Base-by-base conservation (phyloP, 2,113 vertebrate genomes). In the Aegotheles bennettii region DNA sequence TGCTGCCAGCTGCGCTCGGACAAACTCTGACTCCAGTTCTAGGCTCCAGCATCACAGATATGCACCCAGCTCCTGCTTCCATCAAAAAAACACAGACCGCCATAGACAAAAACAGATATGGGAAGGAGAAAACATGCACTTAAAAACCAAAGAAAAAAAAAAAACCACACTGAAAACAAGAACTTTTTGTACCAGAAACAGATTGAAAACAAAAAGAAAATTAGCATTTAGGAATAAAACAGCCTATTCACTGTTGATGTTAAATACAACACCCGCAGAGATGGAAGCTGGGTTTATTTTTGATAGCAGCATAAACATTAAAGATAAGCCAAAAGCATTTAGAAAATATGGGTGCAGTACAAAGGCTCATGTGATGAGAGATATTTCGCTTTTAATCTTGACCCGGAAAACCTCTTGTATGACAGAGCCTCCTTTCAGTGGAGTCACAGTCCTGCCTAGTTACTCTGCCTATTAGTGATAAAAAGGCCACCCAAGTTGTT, bases 261-360 rank as follows among this genome's bases (percentile, higher is more conserved):
- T 92, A 80, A 86, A 84, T 92, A 65, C 80, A 95, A 76, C 88
- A 96, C 96, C 92, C 86, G 3, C 80, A 57, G 93, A 94, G 94
- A 96, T 68, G 76, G 86, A 96, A 97, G 94, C 92, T 84, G 86
- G 28, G 88, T 96, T 97, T 96, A 95, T 96, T 97, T 96, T 92
- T 92, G 83, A 96, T 81, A 96, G 93, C 73, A 94, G 86, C 61
- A 93, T 53, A 94, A 96, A 96, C 95, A 95, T 54, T 96, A 92
- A 87, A 95, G 90, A 94, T 90, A 95, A 96, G 76, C 95, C 92
- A 97, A 96, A 84, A 93, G 80, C 80, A 84, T 94, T 96, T 64
- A 95, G 90, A 95, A 93, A 95, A 89, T 84, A 92, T 4, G 86
- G 76, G n/a, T 81, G 73, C 80, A 93, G 93, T 78, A 96, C 88